A percentile compares a stretch with the other conserved stretches of the same genome.
Conservation (phyloP, 2,797 vertebrate genomes). For the Sebastes vulpes region DNA sequence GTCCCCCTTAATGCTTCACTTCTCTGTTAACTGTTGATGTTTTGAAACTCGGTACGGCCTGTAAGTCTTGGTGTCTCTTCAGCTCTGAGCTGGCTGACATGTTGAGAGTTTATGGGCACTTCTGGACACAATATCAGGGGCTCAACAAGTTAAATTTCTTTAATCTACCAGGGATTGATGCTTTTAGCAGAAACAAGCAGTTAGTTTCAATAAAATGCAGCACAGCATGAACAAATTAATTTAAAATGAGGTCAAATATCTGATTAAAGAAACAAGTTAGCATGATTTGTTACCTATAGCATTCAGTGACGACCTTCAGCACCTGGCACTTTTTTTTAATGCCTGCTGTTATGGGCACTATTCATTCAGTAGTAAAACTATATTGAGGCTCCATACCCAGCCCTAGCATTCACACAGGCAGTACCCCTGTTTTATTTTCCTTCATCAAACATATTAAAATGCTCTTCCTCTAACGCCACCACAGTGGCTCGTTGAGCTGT, state of each 20-base stretch:
- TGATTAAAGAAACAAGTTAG: background rate
- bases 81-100: too few relatives aligned
- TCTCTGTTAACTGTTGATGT: too few relatives aligned
- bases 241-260: background rate
- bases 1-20: too few relatives aligned
- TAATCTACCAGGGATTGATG: too few relatives aligned
- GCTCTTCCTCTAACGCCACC: slow-evolving; percentile 11
- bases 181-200: background rate
- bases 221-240: background rate
- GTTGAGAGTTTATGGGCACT: too few relatives aligned
- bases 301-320: background rate
- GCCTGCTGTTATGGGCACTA: background rate
- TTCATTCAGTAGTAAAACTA: background rate
- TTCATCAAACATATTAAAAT: slow-evolving; percentile 28
- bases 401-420: background rate
- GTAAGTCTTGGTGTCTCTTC: too few relatives aligned
- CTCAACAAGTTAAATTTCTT: too few relatives aligned
- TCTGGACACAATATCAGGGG: too few relatives aligned
- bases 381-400: background rate
- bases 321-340: background rate
- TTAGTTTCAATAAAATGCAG: background rate
- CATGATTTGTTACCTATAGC: background rate
- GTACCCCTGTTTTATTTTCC: background rate
- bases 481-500: slow-evolving; percentile 10
- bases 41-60: too few relatives aligned